phyloP scores from a whole-genome alignment of 2,888 invertebrate species.

The Masnerella sp. region DNA sequence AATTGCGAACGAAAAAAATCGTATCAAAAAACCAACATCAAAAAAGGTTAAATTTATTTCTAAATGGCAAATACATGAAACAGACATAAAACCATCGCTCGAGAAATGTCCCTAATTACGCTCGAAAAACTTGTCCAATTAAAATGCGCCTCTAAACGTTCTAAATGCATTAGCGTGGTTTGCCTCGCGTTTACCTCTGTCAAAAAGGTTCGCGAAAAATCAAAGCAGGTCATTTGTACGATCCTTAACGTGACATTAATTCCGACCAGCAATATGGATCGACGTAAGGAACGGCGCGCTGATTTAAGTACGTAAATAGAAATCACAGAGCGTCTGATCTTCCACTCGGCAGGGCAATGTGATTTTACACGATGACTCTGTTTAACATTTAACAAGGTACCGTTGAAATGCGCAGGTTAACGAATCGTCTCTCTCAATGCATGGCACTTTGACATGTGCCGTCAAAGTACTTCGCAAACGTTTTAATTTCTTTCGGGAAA shows the following conservation, averaged over 20 bases:
- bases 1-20: too few relatives aligned
- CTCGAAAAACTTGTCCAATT: slow-evolving; percentile 22
- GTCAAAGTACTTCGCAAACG: slow-evolving; percentile 40
- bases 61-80: too few relatives aligned
- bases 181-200: not conserved
- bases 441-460: slow-evolving; percentile 38
- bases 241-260: slow-evolving; percentile 21
- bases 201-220: slow-evolving; percentile 16
- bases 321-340: slow-evolving; percentile 38
- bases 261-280: slow-evolving; percentile 23
- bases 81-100: slow-evolving; percentile 9
- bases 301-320: slow-evolving; percentile 29
- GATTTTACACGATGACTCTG: slow-evolving; percentile 46
- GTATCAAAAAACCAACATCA: not conserved
- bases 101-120: slow-evolving; percentile 10
- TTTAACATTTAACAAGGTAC: slow-evolving; percentile 40
- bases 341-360: slow-evolving; percentile 27
- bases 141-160: slow-evolving; percentile 30
- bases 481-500: slow-evolving; percentile 51
- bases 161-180: slow-evolving; percentile 21
- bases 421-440: slow-evolving; percentile 41
- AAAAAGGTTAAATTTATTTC: too few relatives aligned
- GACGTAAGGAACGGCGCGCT: slow-evolving; percentile 18
- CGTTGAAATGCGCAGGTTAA: slow-evolving; percentile 46
- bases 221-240: slow-evolving; percentile 23